Base-by-base conservation (phyloP, 2,797 vertebrate species). In the Sandelia bainsii region DNA sequence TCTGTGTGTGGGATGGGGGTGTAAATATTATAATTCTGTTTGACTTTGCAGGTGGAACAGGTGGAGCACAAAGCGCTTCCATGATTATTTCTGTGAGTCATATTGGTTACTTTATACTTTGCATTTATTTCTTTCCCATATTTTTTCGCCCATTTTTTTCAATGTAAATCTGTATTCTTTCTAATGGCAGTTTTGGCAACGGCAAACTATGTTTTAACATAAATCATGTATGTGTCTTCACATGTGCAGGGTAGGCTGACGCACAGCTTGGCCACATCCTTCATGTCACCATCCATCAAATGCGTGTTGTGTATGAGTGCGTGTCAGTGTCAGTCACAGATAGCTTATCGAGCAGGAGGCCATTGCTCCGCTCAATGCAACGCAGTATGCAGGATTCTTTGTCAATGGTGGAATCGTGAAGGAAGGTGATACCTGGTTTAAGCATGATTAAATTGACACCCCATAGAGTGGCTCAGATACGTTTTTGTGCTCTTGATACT, bases 361-460 rank as follows among this genome's bases (percentile, higher is more conserved):
- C 45, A 22, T 46, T 37, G 74, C 84, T 72, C 27, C 8, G 73
- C 71, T 76, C 75, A 23, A 75, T 79, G 87, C 84, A 76, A 79
- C 39, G 75, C 79, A 75, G 87, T 90, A 76, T 46, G 77, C 65
- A 71, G 89, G 86, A 90, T 88, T 92, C 84, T 88, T 91, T 93
- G 93, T 93, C 91, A 90, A 89, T 91, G 89, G 81, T 76, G 75
- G 90, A 93, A 87, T 92, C 90, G 86, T 90, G 75, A 56, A 82
- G 91, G 75, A 94, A 94, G 85, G 79, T 83, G 92, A 94, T 93
- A 94, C 91, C 90, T 80, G 90, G 87, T 89, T 92, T 83, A 91
- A 89, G 87, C 90, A 91, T 92, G 92, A 93, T 94, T 94, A 94
- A 93, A 94, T 90, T 93, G 93, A 94, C 93, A 92, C 93, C 93